A percentile compares a stretch with the other conserved stretches of the same genome.
phyloP scores from a whole-genome alignment of 1,140 invertebrate genomes.

The Drosophila bifasciata region DNA sequence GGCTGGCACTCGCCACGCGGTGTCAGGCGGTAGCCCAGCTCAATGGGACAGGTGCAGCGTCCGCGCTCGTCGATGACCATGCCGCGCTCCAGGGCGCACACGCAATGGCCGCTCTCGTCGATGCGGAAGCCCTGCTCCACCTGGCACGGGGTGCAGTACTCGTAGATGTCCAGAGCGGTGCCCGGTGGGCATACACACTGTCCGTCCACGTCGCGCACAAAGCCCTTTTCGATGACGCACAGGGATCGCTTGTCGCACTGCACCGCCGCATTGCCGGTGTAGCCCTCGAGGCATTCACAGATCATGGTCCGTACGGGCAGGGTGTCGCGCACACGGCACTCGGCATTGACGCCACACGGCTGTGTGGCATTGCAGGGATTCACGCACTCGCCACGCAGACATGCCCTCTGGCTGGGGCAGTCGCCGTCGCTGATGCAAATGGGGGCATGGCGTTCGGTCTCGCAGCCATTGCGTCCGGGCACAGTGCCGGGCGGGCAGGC shows the following conservation, averaged over 20 bases:
- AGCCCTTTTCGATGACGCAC: constrained; percentile 90
- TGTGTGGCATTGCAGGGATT: constrained; percentile 92
- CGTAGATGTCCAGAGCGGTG: constrained; percentile 89
- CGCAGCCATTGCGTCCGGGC: constrained; percentile 89
- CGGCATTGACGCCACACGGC: constrained; percentile 92
- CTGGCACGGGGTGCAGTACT: constrained; percentile 90
- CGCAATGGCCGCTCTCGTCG: constrained; percentile 90
- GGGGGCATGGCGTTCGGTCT: constrained; percentile 85
- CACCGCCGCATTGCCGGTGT: constrained; percentile 91
- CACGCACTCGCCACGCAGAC: constrained; percentile 91
- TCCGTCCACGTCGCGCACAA: constrained; percentile 88
- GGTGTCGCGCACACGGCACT: constrained; percentile 92
- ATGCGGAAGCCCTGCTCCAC: constrained; percentile 89
- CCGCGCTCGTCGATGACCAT: constrained; percentile 90
- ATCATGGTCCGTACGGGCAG: constrained; percentile 94
- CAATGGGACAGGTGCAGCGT: constrained; percentile 90
- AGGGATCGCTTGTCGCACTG: constrained; percentile 89
- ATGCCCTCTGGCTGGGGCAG: constrained; percentile 92
- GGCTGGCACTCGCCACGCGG: constrained; percentile 88
- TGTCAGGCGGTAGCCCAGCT: constrained; percentile 89
- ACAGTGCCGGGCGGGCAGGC: constrained; percentile 91
- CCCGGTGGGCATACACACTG: constrained; percentile 91
- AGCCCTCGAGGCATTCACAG: constrained; percentile 94
- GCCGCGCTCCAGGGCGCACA: constrained; percentile 91
- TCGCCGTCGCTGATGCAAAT: constrained; percentile 91